Evolutionary conservation across 2,113 vertebrate species (phyloP).

Genomic region (Genyomyrus donnyi): DNA sequence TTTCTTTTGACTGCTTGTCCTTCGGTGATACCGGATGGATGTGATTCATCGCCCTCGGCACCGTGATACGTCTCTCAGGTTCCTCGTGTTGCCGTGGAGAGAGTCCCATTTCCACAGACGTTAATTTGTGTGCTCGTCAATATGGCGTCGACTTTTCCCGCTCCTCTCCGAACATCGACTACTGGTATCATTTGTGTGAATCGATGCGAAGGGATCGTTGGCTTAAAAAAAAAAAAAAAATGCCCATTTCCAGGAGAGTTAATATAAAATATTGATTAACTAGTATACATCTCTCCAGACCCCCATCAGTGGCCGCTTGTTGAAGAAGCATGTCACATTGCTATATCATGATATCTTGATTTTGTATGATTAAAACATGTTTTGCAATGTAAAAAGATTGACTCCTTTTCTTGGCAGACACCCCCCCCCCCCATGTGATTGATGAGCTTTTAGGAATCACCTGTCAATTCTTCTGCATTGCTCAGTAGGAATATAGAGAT

Average conservation of each 20-base stretch:
- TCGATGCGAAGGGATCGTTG: conserved; percentile 1
- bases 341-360: neutral
- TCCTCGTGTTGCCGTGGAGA: neutral
- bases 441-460: neutral
- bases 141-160: neutral
- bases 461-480: neutral
- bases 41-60: neutral
- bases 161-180: neutral
- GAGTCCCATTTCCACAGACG: neutral
- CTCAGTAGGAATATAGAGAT: neutral
- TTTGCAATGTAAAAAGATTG: neutral
- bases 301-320: neutral
- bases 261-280: conserved; percentile 11
- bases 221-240: neutral
- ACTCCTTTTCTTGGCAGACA: neutral
- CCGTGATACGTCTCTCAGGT: neutral
- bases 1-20: neutral
- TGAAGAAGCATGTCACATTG: neutral
- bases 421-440: neutral
- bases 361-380: neutral
- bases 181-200: neutral
- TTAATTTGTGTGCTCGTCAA: conserved; percentile 25
- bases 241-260: neutral
- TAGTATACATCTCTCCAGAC: neutral
- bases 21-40: neutral